Evolutionary conservation across 2,888 invertebrate genomes (phyloP).

Genomic region (Epirrhoe alternata): DNA sequence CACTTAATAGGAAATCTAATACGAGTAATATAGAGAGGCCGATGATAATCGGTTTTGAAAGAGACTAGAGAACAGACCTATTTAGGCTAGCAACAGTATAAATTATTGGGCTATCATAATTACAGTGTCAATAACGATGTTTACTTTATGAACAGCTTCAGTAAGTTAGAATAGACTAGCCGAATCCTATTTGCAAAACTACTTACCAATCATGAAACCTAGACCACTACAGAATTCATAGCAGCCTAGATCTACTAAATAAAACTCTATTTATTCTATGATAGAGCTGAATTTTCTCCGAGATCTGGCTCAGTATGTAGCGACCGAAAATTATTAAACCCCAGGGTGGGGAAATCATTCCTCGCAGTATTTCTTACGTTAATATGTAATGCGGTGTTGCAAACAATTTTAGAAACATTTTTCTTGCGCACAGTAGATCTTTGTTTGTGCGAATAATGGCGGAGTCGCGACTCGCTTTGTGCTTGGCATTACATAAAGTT

Average conservation of each 20-base stretch:
- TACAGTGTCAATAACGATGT: neutral
- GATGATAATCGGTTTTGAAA: no score
- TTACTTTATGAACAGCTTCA: neutral
- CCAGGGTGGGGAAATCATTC: slow-evolving; percentile 7
- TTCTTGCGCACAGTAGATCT: slow-evolving; percentile 6
- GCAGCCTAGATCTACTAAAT: slow-evolving; percentile 5
- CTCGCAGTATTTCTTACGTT: slow-evolving; percentile 16
- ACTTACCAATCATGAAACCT: slow-evolving; percentile 6
- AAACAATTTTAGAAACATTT: slow-evolving; percentile 20
- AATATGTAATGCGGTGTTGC: slow-evolving; percentile 20
- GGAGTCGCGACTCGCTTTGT: neutral
- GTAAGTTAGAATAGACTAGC: neutral
- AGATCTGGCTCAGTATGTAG: slow-evolving; percentile 3
- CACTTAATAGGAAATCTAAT: no score
- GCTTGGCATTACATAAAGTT: neutral
- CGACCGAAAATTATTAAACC: slow-evolving; percentile 18
- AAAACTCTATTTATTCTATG: neutral
- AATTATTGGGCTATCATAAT: neutral
- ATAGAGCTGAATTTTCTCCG: neutral
- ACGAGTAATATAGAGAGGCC: no score
- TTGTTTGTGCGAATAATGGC: slow-evolving; percentile 6
- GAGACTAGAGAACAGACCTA: neutral
- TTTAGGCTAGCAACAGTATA: neutral
- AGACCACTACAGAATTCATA: neutral
- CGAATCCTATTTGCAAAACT: slow-evolving; percentile 1